A percentile compares a stretch with the other conserved stretches of the same genome.
Conservation (phyloP, 2,888 invertebrate genomes). For the Sympetrum striolatum region DNA sequence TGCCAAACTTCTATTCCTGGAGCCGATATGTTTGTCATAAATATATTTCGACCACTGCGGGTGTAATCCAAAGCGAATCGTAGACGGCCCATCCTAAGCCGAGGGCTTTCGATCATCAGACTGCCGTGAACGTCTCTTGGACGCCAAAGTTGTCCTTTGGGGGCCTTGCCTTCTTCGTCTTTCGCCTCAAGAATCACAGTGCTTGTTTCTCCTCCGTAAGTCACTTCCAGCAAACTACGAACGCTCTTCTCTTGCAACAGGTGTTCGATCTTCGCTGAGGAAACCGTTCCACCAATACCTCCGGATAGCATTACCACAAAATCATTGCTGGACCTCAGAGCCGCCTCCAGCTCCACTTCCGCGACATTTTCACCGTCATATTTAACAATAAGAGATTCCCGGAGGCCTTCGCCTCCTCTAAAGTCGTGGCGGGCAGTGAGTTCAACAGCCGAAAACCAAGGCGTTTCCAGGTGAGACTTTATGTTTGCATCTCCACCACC, state of each 20-base stretch:
- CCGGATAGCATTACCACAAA: neutral
- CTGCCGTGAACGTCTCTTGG: neutral
- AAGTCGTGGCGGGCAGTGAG: neutral
- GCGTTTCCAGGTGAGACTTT: neutral
- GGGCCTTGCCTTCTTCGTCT: neutral
- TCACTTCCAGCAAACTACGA: neutral
- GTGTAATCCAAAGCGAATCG: conserved; percentile 7
- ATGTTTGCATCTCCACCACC: neutral
- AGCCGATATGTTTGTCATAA: neutral
- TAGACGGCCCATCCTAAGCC: neutral
- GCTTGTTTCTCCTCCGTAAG: neutral
- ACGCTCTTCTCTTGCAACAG: neutral
- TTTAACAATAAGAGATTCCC: neutral
- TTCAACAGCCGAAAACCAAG: conserved; percentile 22
- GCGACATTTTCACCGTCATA: neutral
- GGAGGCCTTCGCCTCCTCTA: neutral
- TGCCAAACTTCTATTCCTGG: neutral
- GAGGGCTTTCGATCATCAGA: neutral
- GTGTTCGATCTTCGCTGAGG: neutral
- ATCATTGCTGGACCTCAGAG: neutral
- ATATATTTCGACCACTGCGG: neutral
- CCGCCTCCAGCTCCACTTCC: neutral
- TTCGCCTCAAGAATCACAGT: neutral
- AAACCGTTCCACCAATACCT: neutral
- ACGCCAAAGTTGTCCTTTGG: neutral